A percentile compares a stretch with the other conserved stretches of the same genome.
phyloP scores from a whole-genome alignment of 2,113 vertebrate species.

The cat (Felis catus) region DNA sequence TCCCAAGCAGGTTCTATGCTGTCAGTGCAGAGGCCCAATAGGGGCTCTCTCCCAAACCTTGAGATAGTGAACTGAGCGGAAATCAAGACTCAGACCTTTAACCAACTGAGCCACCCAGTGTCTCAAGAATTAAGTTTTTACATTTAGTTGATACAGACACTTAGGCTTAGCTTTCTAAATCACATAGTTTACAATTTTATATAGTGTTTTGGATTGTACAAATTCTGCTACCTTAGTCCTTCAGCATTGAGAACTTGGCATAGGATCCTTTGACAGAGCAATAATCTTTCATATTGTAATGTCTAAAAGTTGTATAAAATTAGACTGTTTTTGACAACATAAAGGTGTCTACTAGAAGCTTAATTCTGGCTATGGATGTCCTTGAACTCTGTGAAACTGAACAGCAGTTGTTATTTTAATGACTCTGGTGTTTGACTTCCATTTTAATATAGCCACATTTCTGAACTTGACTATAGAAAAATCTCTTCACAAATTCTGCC shows the following conservation, averaged over 20 bases:
- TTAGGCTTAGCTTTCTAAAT: background rate
- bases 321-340: background rate
- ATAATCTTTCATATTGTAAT: background rate
- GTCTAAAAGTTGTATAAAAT: background rate
- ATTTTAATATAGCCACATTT: constrained; percentile 4
- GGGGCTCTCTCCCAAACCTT: too few relatives aligned
- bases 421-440: background rate
- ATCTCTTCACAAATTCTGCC: background rate
- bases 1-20: too few relatives aligned
- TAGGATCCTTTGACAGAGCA: background rate
- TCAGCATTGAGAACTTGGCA: background rate
- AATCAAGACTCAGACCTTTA: too few relatives aligned
- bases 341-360: background rate
- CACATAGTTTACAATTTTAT: background rate
- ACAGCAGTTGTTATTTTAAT: constrained; percentile 26
- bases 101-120: too few relatives aligned
- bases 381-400: background rate
- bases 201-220: background rate
- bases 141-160: background rate
- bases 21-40: too few relatives aligned
- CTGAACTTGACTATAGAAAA: background rate
- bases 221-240: background rate
- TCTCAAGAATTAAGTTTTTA: background rate
- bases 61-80: too few relatives aligned
- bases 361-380: background rate